These are phyloP conservation scores for Drosophila rellima DNA, from an alignment of 2,888 invertebrate species.

Conservation along the genomic window DNA sequence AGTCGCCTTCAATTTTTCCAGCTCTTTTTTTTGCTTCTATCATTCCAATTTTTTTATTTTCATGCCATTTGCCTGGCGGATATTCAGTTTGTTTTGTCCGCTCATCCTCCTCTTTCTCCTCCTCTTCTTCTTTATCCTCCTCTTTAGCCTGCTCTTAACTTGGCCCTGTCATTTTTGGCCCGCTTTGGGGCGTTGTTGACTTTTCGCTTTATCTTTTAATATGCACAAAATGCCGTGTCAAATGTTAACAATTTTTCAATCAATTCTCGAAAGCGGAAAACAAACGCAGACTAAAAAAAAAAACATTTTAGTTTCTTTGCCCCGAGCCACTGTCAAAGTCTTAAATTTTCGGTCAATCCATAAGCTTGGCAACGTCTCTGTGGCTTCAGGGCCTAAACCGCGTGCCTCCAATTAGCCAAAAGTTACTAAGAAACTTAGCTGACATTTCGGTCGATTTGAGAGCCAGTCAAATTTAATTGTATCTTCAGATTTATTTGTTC, in stretches of 20 bases:
- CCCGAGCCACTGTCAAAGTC: constrained; percentile 44
- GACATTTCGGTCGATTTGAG: constrained; percentile 11
- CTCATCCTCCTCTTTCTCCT: constrained; percentile 15
- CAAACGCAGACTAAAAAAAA: constrained; percentile 19
- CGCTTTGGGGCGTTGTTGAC: constrained; percentile 64
- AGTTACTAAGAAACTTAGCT: not conserved
- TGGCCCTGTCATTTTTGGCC: constrained; percentile 5
- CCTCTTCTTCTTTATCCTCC: constrained; percentile 22
- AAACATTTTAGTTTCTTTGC: constrained; percentile 17
- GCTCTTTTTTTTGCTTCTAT: not conserved
- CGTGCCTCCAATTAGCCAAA: constrained; percentile 15
- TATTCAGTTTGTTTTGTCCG: not conserved
- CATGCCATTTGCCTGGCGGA: constrained; percentile 54
- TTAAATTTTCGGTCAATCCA: constrained; percentile 10
- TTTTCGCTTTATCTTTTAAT: constrained; percentile 78
- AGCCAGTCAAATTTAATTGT: not conserved
- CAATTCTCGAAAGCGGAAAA: constrained; percentile 59
- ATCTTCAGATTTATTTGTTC: not conserved
- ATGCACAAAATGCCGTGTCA: constrained; percentile 78
- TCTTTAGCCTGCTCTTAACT: not conserved
- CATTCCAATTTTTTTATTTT: constrained; percentile 8
- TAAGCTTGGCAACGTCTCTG: constrained; percentile 7
- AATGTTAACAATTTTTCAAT: constrained; percentile 74
- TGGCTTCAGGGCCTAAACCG: not conserved
- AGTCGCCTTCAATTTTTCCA: constrained; percentile 27